phyloP scores from a whole-genome alignment of 2,888 invertebrate species.

The Apomyelois bistriatella region DNA sequence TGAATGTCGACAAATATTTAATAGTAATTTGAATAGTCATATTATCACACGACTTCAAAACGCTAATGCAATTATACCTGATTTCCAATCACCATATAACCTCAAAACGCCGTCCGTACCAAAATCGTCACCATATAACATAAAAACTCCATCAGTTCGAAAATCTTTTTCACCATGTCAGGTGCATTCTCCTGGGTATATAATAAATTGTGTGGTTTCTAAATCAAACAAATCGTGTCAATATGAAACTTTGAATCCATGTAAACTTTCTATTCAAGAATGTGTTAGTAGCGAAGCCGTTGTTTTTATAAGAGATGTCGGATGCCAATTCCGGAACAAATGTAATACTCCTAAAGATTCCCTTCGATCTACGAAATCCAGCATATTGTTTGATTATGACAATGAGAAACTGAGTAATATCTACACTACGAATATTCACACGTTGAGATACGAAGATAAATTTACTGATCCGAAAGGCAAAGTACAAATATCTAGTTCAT shows the following conservation, averaged over 20 bases:
- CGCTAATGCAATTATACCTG: conserved; percentile 36
- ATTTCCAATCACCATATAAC: conserved; percentile 30
- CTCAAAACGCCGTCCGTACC: conserved; percentile 31
- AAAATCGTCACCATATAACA: conserved; percentile 25
- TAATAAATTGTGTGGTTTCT: conserved; percentile 22
- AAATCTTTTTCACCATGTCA: conserved; percentile 32
- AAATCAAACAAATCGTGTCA: conserved; percentile 61
- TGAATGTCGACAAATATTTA: conserved; percentile 37
- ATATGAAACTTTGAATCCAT: conserved; percentile 39
- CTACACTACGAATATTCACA: conserved; percentile 40
- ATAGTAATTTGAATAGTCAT: conserved; percentile 34
- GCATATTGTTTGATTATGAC: conserved; percentile 41
- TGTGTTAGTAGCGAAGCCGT: conserved; percentile 40
- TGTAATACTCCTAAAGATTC: conserved; percentile 34
- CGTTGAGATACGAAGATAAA: conserved; percentile 55
- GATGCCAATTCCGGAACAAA: conserved; percentile 61
- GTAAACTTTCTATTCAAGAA: conserved; percentile 22
- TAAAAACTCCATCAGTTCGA: conserved; percentile 31
- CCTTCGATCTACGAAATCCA: conserved; percentile 42
- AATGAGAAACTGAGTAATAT: conserved; percentile 40
- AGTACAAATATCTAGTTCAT: conserved; percentile 30
- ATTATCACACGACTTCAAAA: conserved; percentile 38
- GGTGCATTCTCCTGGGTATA: background rate
- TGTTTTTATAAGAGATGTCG: conserved; percentile 66
- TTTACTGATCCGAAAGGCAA: conserved; percentile 42